Evolutionary conservation across 1,140 invertebrate genomes (phyloP).

Genomic region (Hormaphis cornu): DNA sequence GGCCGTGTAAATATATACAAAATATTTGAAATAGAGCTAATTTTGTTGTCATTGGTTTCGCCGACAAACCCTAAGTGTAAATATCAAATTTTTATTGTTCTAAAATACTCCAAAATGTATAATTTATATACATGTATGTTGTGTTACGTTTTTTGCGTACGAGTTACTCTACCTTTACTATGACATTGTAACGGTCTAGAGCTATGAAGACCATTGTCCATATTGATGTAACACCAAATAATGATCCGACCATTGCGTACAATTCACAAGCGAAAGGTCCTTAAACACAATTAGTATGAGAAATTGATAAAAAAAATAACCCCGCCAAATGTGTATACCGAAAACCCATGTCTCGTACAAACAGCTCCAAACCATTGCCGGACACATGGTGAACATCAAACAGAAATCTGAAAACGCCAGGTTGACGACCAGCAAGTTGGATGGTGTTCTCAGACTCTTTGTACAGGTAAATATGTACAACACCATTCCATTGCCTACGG

Average conservation of each 20-base stretch:
- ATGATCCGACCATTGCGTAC: constrained; percentile 65
- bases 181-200: constrained; percentile 74
- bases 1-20: constrained; percentile 57
- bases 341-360: constrained; percentile 79
- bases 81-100: neutral
- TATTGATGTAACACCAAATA: constrained; percentile 71
- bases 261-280: constrained; percentile 71
- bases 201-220: constrained; percentile 76
- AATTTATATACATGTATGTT: neutral
- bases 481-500: constrained; percentile 75
- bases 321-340: constrained; percentile 43
- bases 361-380: constrained; percentile 76
- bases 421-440: constrained; percentile 75
- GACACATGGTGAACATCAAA: constrained; percentile 76
- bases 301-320: constrained; percentile 32
- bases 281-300: constrained; percentile 34
- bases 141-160: neutral
- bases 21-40: constrained; percentile 58
- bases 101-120: neutral
- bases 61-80: constrained; percentile 51
- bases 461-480: constrained; percentile 73
- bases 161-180: constrained; percentile 56
- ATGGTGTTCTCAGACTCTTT: constrained; percentile 67
- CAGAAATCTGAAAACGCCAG: constrained; percentile 77
- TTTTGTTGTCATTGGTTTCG: constrained; percentile 59